These are phyloP conservation scores for Dascyllus trimaculatus DNA, from an alignment of 2,113 vertebrate genomes.

Conservation along the genomic window DNA sequence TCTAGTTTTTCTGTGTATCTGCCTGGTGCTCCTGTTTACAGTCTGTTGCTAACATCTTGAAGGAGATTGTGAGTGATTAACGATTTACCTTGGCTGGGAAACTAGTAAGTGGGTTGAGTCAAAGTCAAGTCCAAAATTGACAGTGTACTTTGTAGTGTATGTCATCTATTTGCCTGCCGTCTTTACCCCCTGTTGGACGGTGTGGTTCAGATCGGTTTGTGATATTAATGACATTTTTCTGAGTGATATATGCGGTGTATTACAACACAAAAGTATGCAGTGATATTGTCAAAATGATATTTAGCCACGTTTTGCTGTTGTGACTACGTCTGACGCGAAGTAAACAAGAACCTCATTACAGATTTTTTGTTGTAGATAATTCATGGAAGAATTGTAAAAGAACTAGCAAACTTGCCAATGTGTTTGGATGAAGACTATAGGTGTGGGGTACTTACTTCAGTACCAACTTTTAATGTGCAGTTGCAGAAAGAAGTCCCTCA, in stretches of 20 bases:
- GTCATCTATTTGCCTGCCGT: background rate
- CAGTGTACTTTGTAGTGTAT: background rate
- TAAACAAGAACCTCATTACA: background rate
- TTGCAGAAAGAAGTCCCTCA: no score
- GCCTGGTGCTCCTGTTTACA: background rate
- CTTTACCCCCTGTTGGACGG: no score
- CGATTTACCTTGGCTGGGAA: constrained; percentile 13
- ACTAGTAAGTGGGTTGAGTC: constrained; percentile 23
- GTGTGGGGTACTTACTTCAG: background rate
- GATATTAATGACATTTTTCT: no score
- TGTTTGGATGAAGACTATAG: background rate
- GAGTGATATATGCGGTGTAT: background rate
- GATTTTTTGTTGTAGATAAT: no score
- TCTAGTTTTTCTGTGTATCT: constrained; percentile 11
- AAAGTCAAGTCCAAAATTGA: constrained; percentile 48
- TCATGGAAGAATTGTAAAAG: no score
- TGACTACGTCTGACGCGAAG: no score
- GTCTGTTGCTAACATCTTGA: constrained; percentile 21
- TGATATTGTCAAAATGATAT: no score
- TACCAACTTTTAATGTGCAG: background rate
- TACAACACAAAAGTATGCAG: no score
- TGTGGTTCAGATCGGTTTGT: no score
- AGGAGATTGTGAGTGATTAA: constrained; percentile 30
- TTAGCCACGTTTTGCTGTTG: no score
- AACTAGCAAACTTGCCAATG: no score